Conservation (phyloP, 2,797 vertebrate genomes). For the Acrocephalus scirpaceus region DNA sequence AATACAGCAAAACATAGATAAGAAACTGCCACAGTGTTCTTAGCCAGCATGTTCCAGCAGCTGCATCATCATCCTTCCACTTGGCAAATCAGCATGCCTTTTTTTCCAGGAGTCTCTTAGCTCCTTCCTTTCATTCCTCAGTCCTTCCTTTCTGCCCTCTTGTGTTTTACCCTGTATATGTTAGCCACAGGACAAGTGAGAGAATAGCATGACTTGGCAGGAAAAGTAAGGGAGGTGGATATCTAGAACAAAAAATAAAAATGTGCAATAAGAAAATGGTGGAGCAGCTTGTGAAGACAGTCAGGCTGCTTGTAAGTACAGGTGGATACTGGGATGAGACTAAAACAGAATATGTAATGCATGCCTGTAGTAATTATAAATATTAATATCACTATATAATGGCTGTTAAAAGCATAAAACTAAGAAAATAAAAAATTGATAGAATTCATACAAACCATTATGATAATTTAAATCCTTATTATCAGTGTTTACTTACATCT, state of each 20-base stretch:
- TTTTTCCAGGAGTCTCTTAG: not conserved
- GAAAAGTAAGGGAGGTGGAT: not conserved
- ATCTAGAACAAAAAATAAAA: not conserved
- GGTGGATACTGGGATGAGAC: not conserved
- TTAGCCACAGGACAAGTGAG: not conserved
- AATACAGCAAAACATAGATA: not conserved
- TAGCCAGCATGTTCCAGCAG: not conserved
- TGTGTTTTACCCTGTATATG: not conserved
- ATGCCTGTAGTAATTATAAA: not conserved
- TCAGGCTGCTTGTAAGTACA: not conserved
- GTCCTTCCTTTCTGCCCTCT: not conserved
- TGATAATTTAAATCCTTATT: slow-evolving; percentile 26
- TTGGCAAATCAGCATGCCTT: not conserved
- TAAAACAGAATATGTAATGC: not conserved
- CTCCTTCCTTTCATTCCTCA: not conserved
- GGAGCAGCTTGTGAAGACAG: not conserved
- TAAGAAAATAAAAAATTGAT: slow-evolving; percentile 24
- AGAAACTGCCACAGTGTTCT: not conserved
- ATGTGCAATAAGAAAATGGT: not conserved
- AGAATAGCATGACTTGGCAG: not conserved
- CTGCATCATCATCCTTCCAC: not conserved
- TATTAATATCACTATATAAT: not conserved
- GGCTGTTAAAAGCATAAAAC: slow-evolving; percentile 1
- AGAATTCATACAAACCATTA: not conserved
- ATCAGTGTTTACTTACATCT: slow-evolving; percentile 20